Evolutionary conservation across 30 jellyfish, hydroid and myxozoan genomes (phyloP).

Genomic region (Rhopilema esculentum): DNA sequence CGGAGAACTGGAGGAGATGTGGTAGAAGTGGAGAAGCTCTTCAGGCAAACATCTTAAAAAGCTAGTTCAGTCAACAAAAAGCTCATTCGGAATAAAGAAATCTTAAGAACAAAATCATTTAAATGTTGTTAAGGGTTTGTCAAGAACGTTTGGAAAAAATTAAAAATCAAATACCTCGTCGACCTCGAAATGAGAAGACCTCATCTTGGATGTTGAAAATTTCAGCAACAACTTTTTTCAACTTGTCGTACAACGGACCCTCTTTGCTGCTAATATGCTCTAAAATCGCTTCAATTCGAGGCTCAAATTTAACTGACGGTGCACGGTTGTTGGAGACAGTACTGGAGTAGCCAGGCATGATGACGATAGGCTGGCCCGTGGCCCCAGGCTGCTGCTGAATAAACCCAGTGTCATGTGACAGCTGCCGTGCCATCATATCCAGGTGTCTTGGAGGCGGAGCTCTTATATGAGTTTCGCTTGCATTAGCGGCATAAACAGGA

Average conservation of each 20-base stretch:
- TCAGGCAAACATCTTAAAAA: too few species aligned
- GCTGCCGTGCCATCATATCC: background rate
- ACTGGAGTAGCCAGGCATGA: slow-evolving; percentile 81
- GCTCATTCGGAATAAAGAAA: too few species aligned
- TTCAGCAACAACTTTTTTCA: slow-evolving; percentile 22
- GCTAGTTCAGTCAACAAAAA: too few species aligned
- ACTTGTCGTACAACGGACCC: slow-evolving; percentile 48
- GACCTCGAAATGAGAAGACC: slow-evolving; percentile 27
- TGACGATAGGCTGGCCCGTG: slow-evolving; percentile 72
- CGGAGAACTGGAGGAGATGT: too few species aligned
- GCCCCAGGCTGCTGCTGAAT: background rate
- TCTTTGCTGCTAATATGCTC: slow-evolving; percentile 24
- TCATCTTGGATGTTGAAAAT: slow-evolving; percentile 43
- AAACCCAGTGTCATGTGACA: background rate
- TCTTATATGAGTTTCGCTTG: background rate
- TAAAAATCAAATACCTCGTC: slow-evolving; percentile 31
- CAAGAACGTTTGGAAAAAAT: too few species aligned
- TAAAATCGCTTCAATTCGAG: slow-evolving; percentile 41
- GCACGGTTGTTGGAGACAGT: slow-evolving; percentile 5
- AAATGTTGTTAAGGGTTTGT: too few species aligned
- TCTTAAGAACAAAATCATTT: too few species aligned
- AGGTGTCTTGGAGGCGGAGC: background rate
- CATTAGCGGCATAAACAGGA: background rate
- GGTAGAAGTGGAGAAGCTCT: too few species aligned
- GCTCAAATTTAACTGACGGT: slow-evolving; percentile 32